These are phyloP conservation scores for Alloplasta piceator DNA, from an alignment of 2,888 invertebrate genomes.

Conservation along the genomic window DNA sequence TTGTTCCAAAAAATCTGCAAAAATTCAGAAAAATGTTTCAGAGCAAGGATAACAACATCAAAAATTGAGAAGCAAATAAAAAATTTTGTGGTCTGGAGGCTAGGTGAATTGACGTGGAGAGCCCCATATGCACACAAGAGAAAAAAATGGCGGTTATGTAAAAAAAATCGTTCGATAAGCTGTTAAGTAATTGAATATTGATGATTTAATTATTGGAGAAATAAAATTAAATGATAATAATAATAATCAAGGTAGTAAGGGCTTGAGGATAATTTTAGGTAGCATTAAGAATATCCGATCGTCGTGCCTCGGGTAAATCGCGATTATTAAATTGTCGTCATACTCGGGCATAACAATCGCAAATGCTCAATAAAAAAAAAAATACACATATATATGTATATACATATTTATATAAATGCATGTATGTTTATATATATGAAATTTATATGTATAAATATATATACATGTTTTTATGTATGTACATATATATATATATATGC, in stretches of 20 bases:
- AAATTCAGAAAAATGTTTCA: too few species aligned
- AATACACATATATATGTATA: constrained; percentile 28
- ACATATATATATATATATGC: constrained; percentile 16
- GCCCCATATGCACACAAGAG: too few species aligned
- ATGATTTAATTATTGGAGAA: too few species aligned
- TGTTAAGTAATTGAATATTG: constrained; percentile 71
- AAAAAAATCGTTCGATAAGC: constrained; percentile 67
- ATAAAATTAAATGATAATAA: constrained; percentile 39
- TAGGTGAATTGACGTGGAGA: too few species aligned
- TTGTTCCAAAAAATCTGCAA: too few species aligned
- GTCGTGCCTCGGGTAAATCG: constrained; percentile 56
- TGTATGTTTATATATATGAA: constrained; percentile 22
- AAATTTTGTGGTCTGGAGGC: too few species aligned
- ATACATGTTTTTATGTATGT: neutral
- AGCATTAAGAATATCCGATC: constrained; percentile 50
- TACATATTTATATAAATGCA: neutral
- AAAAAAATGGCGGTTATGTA: constrained; percentile 44
- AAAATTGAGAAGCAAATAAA: too few species aligned
- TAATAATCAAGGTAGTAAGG: constrained; percentile 38
- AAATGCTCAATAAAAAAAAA: constrained; percentile 74
- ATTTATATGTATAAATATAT: neutral
- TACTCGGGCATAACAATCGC: constrained; percentile 70
- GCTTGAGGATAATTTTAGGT: constrained; percentile 51
- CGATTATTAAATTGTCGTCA: constrained; percentile 19
- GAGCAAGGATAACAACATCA: too few species aligned